Evolutionary conservation across 2,888 invertebrate genomes (phyloP), one percentile per base, ranked within the genome.

Genomic region (Poecilus cupreus): DNA sequence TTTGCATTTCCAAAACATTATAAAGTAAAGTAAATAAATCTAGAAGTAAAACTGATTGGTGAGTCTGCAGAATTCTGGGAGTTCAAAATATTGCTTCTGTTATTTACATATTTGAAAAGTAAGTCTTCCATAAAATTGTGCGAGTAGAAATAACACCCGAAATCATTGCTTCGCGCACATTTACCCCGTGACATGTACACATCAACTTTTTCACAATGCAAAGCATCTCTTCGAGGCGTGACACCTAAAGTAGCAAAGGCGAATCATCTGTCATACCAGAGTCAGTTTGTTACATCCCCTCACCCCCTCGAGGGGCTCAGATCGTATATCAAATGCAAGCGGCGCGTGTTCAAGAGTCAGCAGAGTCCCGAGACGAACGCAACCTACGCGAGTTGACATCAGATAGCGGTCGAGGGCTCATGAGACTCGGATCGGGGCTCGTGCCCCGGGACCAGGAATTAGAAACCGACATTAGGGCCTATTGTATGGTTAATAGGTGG

Each of bases 251-350:
- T 43, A 43, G 13, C 43, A 2, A n/a, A n/a, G 13, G 43, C 43
- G 26, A 22, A 60, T 26, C 22, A 60, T 60, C 60, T 60, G 60
- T 60, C 60, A 60, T 43, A 10, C 43, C 13, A 22, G 26, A 60
- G 26, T 26, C 60, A 51, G 60, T 43, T 43, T 43, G 11, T 43
- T 43, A 43, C 26, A 26, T 26, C 26, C 26, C 26, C 26, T 26
- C 5, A 26, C 26, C 26, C 26, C 26, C 26, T 2, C 26, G 26
- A 3, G 18, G 60, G 24, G 60, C n/a, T 60, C n/a, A 22, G 60
- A 60, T 60, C 60, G 60, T 60, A 60, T 60, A 60, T 60, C 60
- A 60, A 60, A 60, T 60, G 26, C 60, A 60, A 60, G 60, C n/a
- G 26, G 26, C 26, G 26, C 26, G 60, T 22, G 60, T 5, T 2